Base-by-base conservation (phyloP, 2,888 invertebrate genomes). In the Netelia virgata region DNA sequence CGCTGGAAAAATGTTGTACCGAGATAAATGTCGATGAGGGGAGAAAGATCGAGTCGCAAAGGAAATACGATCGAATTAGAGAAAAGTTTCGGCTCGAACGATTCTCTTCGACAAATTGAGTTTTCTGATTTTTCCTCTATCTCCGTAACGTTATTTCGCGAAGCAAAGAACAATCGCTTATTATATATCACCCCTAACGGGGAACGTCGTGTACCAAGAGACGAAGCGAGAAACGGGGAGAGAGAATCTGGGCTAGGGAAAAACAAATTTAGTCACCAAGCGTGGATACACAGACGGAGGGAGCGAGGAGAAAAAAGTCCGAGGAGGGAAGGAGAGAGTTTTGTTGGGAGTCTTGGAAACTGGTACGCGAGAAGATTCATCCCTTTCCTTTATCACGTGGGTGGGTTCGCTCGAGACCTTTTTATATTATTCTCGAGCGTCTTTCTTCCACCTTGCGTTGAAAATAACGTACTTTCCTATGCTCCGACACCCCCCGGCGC, bases 361-460 rank as follows among this genome's bases (percentile, higher is more conserved):
- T 41, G 50, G 41, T 10, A 53, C 16, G 41, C 20, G 9, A 72
- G 68, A 47, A 76, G 61, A 81, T 76, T 80, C 77, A 73, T 81
- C 69, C 53, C 57, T 70, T 80, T 77, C 61, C 80, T 81, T 74
- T 81, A 81, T 74, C 63, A 63, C 70, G 43, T 66, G 72, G 72
- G 80, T 80, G 75, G 36, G 75, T 75, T 76, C 66, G 59, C 23
- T 16, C 59, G 70, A 61, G 36, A 47, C 77, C 73, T 84, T 86
- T 84, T 84, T 86, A 76, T 76, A 63, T 73, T 43, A 66, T 70
- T 74, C 74, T 61, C 18, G 23, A 73, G 69, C 57, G 57, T 80
- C 23, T 72, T 78, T 76, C 53, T 77, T 66, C 47, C 14, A 53
- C 69, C 23, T 81, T 50, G 43, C 74, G 41, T 77, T 50, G 74